phyloP scores from a whole-genome alignment of 2,797 vertebrate species.

The Ciconia nigra region DNA sequence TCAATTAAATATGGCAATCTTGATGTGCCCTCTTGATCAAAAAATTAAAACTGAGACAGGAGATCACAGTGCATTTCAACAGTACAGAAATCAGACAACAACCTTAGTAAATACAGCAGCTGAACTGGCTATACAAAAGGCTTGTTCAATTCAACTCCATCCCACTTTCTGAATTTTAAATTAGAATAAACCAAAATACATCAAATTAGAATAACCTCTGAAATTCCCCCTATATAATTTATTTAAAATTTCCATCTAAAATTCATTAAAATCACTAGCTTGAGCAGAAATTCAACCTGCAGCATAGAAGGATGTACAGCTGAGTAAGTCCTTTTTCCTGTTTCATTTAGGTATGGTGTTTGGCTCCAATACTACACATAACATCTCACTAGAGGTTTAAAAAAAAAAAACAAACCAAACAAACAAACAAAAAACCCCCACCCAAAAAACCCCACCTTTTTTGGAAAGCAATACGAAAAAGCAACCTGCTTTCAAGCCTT shows the following conservation, averaged over 20 bases:
- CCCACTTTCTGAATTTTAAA: slow-evolving; percentile 27
- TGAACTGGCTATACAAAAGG: slow-evolving; percentile 4
- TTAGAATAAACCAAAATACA: slow-evolving; percentile 33
- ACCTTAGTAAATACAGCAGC: not conserved
- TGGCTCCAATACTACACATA: not conserved
- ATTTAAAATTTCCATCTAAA: slow-evolving; percentile 54
- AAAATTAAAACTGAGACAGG: not conserved
- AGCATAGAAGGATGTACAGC: not conserved
- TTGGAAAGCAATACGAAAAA: not conserved
- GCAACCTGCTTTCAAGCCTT: not conserved
- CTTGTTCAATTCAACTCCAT: not conserved
- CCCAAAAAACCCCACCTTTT: too few species aligned
- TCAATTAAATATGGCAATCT: slow-evolving; percentile 9
- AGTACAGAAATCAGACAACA: not conserved
- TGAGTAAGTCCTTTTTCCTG: not conserved
- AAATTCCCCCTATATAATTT: slow-evolving; percentile 44
- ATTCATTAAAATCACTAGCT: slow-evolving; percentile 46
- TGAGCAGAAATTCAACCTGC: not conserved
- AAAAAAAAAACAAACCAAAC: too few species aligned
- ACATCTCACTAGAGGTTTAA: not conserved
- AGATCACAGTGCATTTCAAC: not conserved
- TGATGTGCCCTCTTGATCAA: not conserved
- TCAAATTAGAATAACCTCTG: slow-evolving; percentile 42
- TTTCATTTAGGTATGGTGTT: not conserved
- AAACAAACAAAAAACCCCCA: too few species aligned